Evolutionary conservation across 2,797 vertebrate species (phyloP), one percentile per base, ranked within the genome.

Genomic region (Toxotes lorentzi): DNA sequence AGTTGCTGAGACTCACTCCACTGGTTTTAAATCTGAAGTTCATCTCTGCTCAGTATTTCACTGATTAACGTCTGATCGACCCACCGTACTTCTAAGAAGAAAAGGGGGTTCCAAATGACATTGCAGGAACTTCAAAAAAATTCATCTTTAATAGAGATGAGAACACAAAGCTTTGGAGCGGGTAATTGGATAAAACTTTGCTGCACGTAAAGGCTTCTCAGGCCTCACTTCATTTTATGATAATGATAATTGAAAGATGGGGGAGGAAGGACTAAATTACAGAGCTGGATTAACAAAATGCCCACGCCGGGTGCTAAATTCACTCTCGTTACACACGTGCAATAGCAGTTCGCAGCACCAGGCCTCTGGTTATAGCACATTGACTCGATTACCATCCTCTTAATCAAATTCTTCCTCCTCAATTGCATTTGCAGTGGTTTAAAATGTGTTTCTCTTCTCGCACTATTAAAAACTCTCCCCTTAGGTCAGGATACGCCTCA

Each of bases 221-320:
- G 91, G 91, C 91, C 91, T 93, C 91, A 87, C 91, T 94, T 93
- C 88, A 90, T 93, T 94, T 94, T 86, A 92, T 89, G 93, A 93
- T 95, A 94, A 95, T 93, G 92, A 93, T 94, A 94, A 95, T 94
- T 93, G 90, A 95, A 95, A 94, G 93, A 92, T 88, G 91, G 90
- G 87, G 87, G 90, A 90, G 89, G 90, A 88, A 87, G 72, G 81
- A 90, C 83, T 91, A 92, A 93, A 93, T 93, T 92, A 91, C 85
- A 90, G 83, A 86, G 86, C 83, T 91, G 91, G 91, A 94, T 95
- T 93, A 93, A 90, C 87, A 89, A 90, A 92, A 93, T 86, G 89
- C 83, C 88, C 78, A 89, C 73, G 76, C 73, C 78, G 69, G 89
- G 86, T 86, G 83, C 83, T 90, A 89, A 92, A 92, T 91, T 92